Evolutionary conservation across 2,888 invertebrate genomes (phyloP).

Genomic region (Carterocephalus palaemon): DNA sequence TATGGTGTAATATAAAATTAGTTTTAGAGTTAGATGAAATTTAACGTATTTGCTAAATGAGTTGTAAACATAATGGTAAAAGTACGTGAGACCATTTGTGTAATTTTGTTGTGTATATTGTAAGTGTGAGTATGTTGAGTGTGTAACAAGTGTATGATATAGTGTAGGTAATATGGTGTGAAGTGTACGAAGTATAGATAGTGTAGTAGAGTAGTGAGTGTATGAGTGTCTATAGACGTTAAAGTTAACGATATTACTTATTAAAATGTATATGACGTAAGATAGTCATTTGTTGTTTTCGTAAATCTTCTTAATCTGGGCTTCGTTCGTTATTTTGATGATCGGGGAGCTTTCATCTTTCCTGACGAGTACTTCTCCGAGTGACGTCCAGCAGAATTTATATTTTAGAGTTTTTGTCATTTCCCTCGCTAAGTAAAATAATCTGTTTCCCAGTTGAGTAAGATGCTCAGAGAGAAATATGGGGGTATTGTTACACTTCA

Average conservation of each 20-base stretch:
- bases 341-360: conserved; percentile 20
- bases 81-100: not conserved
- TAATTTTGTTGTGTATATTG: not conserved
- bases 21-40: too few species aligned
- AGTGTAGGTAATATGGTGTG: not conserved
- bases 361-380: conserved; percentile 11
- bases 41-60: too few species aligned
- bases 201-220: not conserved
- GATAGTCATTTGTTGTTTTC: not conserved
- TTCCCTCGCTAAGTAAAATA: conserved; percentile 24
- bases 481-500: too few species aligned
- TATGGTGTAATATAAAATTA: too few species aligned
- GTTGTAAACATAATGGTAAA: too few species aligned
- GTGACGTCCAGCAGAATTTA: conserved; percentile 27
- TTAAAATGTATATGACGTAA: not conserved
- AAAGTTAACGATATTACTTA: too few species aligned
- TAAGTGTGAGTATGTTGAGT: not conserved
- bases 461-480: too few species aligned
- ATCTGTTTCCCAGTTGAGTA: not conserved
- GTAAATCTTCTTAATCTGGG: not conserved
- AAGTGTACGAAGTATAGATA: not conserved
- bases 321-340: conserved; percentile 5
- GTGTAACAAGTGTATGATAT: not conserved
- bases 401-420: conserved; percentile 11
- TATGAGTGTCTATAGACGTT: too few species aligned